phyloP scores from a whole-genome alignment of 2,888 invertebrate species.

The Zaprionus lineosus region DNA sequence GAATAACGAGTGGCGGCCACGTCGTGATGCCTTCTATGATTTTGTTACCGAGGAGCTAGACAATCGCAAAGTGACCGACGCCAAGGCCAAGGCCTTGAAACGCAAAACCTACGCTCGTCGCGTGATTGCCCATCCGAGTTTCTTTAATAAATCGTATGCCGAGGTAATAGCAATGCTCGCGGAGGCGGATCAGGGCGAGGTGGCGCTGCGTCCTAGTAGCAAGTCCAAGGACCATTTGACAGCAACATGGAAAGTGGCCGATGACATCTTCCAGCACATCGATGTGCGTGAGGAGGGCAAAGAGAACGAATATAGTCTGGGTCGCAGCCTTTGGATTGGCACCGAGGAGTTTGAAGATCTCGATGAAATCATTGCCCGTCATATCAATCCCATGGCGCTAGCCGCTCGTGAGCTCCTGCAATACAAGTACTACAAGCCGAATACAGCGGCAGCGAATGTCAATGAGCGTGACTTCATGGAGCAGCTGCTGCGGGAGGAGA shows the following conservation, averaged over 20 bases:
- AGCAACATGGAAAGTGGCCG: constrained; percentile 99
- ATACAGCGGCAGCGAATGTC: constrained; percentile 90
- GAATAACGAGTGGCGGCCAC: constrained; percentile 95
- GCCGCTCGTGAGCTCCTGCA: constrained; percentile 94
- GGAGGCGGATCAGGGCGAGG: constrained; percentile 97
- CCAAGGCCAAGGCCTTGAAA: constrained; percentile 84
- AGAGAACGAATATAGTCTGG: constrained; percentile 97
- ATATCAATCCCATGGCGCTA: constrained; percentile 98
- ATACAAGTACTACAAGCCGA: constrained; percentile 93
- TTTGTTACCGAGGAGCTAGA: constrained; percentile 92
- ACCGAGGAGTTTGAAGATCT: constrained; percentile 98
- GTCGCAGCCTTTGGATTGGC: constrained; percentile 93
- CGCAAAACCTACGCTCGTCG: constrained; percentile 90
- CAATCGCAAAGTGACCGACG: constrained; percentile 89
- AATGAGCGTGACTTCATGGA: constrained; percentile 87
- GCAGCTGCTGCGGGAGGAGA: constrained; percentile 93
- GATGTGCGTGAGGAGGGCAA: constrained; percentile 98
- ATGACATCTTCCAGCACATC: constrained; percentile 97
- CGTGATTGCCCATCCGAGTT: constrained; percentile 98
- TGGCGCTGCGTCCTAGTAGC: constrained; percentile 97
- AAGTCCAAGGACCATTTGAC: constrained; percentile 98
- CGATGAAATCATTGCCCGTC: constrained; percentile 98
- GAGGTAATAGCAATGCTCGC: constrained; percentile 96
- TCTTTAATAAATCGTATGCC: constrained; percentile 96
- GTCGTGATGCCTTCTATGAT: constrained; percentile 95